Conservation (phyloP, 2,113 vertebrate species). For the Atrichornis clamosus region DNA sequence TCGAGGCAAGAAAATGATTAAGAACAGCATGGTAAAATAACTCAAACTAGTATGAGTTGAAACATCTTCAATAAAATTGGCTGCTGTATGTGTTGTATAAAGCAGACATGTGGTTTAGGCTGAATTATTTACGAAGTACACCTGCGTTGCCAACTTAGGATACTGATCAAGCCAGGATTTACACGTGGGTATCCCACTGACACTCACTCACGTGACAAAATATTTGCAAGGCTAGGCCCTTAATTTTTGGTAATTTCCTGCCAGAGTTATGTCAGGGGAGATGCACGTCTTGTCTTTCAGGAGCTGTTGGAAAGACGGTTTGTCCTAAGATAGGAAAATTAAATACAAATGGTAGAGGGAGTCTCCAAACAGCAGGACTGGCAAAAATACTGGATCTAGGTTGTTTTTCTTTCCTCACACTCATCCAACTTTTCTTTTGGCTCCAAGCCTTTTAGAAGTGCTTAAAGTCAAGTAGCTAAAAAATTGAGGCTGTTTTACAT, state of each 20-base stretch:
- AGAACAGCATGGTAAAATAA: slow-evolving; percentile 48
- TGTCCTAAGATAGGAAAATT: slow-evolving; percentile 57
- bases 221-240: background rate
- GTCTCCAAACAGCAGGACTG: slow-evolving; percentile 57
- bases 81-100: background rate
- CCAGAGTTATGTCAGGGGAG: background rate
- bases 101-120: background rate
- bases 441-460: background rate
- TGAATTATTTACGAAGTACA: background rate
- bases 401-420: slow-evolving; percentile 62
- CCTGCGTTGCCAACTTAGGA: background rate
- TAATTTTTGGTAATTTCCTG: slow-evolving; percentile 31
- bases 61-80: background rate
- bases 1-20: slow-evolving; percentile 11
- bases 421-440: slow-evolving; percentile 37
- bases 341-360: slow-evolving; percentile 57
- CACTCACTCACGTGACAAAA: background rate
- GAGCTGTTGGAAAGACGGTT: slow-evolving; percentile 43
- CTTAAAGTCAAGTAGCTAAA: slow-evolving; percentile 44
- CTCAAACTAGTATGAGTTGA: background rate
- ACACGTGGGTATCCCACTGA: background rate
- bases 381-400: slow-evolving; percentile 34
- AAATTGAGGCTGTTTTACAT: background rate
- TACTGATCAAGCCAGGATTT: background rate
- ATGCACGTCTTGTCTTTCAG: slow-evolving; percentile 21